Percentiles rank a stretch among this genome's conserved stretches.
phyloP scores from a whole-genome alignment of 2,888 invertebrate species.

The Diarsia brunnea region DNA sequence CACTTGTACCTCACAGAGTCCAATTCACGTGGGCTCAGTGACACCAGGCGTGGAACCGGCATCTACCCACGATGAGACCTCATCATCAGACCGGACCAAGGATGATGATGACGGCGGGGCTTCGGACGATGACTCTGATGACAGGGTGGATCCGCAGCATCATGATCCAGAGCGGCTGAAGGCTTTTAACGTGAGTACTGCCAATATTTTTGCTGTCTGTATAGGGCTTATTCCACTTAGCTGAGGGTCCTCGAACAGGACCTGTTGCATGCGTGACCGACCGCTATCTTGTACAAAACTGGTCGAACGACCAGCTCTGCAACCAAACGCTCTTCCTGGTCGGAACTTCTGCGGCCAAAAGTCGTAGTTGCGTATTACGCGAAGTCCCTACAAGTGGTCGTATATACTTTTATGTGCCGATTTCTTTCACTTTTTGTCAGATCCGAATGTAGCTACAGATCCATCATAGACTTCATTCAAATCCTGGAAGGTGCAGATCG shows the following conservation, averaged over 20 bases:
- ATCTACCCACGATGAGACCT: constrained; percentile 96
- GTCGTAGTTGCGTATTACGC: not conserved
- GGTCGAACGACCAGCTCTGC: not conserved
- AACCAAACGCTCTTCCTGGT: not conserved
- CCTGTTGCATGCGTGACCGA: not conserved
- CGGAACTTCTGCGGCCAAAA: not conserved
- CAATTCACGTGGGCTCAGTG: constrained; percentile 91
- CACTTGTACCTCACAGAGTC: constrained; percentile 90
- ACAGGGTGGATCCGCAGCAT: constrained; percentile 96
- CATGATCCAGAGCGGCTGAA: constrained; percentile 98
- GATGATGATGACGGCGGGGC: constrained; percentile 92
- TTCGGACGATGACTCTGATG: constrained; percentile 97
- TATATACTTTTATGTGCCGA: not conserved
- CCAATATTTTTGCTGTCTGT: not conserved
- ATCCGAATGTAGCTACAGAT: not conserved
- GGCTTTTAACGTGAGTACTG: constrained; percentile 96
- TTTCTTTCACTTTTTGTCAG: not conserved
- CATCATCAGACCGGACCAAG: constrained; percentile 96
- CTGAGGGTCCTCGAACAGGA: not conserved
- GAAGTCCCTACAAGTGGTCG: not conserved
- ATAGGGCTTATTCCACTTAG: not conserved
- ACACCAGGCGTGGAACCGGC: constrained; percentile 88
- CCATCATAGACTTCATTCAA: not conserved
- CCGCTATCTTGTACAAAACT: not conserved
- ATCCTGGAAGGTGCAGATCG: not conserved